Base-by-base conservation (phyloP, 2,113 vertebrate genomes). In the Gymnarchus niloticus region DNA sequence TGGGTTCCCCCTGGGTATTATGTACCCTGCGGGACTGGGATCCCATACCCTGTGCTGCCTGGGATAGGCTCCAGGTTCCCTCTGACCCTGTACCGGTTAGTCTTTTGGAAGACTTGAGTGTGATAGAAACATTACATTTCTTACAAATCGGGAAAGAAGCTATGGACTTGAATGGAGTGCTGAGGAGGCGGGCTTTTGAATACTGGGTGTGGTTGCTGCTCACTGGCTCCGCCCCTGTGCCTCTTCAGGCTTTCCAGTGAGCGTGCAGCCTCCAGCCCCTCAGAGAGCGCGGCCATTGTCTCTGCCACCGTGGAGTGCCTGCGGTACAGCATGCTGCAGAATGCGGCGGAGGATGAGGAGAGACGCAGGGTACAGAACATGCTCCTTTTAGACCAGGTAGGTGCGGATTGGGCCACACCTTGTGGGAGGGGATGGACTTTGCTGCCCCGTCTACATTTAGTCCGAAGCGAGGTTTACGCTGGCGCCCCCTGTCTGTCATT, bases 311-410 rank as follows among this genome's bases (percentile, higher is more conserved):
- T 97, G 88, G 98, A 99, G 84, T 99, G 98, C 81, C 91, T 99
- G 83, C 95, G 94, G 81, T 99, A 95, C 90, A 92, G 94, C 84
- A 46, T 98, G 21, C 90, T 96, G 0, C 95, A 96, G 51, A 93
- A 95, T n/a, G 69, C 87, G 8, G 94, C 91, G 0, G 88, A 94
- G 2, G 92, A 93, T 3, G 93, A 93, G 28, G 91, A 93, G 52
- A 91, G 93, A 81, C 88, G 44, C n/a, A 91, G 89, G 52, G 92
- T 97, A 4, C 96, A 96, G 84, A 91, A 90, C 85, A 96, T 97
- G 95, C 95, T 99, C 21, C 85, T 98, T 88, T 92, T 88, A 56
- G 94, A 97, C 65, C 97, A 99, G 96, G 98, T 99, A 17, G 6
- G 19, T n/a, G n/a, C n/a, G n/a, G n/a, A n/a, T n/a, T n/a, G n/a